A percentile compares a stretch with the other conserved stretches of the same genome.
Evolutionary conservation across 1,140 invertebrate species (phyloP).

Genomic region (Brachionus paranguensis): DNA sequence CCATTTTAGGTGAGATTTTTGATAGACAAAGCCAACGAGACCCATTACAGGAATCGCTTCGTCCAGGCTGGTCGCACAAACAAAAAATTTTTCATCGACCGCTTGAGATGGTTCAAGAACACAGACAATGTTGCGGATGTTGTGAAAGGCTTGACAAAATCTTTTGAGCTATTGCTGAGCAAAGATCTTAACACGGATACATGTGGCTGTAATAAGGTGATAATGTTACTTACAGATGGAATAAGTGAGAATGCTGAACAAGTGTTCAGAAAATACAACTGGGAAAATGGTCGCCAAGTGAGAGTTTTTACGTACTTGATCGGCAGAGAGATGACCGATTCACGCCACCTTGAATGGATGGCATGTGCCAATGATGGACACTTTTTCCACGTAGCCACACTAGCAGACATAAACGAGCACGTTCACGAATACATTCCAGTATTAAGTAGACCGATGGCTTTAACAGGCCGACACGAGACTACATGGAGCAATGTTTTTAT

Average conservation of each 20-base stretch:
- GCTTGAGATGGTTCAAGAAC: slow-evolving; percentile 54
- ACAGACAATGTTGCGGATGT: slow-evolving; percentile 90
- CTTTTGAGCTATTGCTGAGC: slow-evolving; percentile 71
- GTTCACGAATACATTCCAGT: slow-evolving; percentile 41
- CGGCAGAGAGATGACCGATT: slow-evolving; percentile 69
- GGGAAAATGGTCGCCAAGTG: slow-evolving; percentile 56
- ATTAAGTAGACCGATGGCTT: slow-evolving; percentile 18
- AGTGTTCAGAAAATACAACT: slow-evolving; percentile 81
- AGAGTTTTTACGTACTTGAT: slow-evolving; percentile 95
- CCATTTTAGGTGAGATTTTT: not conserved
- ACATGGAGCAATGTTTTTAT: slow-evolving; percentile 41
- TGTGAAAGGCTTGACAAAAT: slow-evolving; percentile 75
- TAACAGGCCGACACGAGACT: not conserved
- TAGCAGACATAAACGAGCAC: slow-evolving; percentile 33
- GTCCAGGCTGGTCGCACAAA: slow-evolving; percentile 16
- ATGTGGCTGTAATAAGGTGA: slow-evolving; percentile 81
- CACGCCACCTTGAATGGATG: slow-evolving; percentile 68
- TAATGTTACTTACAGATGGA: slow-evolving; percentile 96
- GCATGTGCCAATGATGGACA: slow-evolving; percentile 30
- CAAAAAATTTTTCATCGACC: slow-evolving; percentile 15
- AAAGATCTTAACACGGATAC: slow-evolving; percentile 42
- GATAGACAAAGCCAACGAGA: not conserved
- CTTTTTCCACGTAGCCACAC: slow-evolving; percentile 27
- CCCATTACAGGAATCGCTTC: not conserved
- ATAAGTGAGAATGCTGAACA: slow-evolving; percentile 86